Base-by-base conservation (phyloP, 2,113 vertebrate genomes). In the Dicaeum eximium region DNA sequence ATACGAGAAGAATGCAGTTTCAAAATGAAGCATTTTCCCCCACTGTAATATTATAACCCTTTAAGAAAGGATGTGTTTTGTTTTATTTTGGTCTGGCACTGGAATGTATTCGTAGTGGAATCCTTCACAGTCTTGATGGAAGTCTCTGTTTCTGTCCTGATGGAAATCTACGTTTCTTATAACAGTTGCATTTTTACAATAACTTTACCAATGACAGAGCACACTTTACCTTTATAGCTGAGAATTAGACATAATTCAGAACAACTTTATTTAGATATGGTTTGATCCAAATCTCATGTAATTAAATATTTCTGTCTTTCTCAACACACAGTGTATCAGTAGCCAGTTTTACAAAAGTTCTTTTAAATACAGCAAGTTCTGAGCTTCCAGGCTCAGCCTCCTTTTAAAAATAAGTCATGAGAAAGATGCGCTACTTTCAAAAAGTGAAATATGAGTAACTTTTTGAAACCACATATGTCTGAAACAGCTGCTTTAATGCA, bases 401-500 rank as follows among this genome's bases (percentile, higher is more conserved):
- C 37, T 40, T 91, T 89, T 71, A 71, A 69, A 87, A 57, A 48
- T 22, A 56, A 3, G 0, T 25, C n/a, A 77, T 47, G 62, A 61
- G 30, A 79, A 81, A 80, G 53, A 70, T 38, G 25, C 0, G 0
- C 9, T 73, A 40, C 37, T 83, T 74, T 80, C 73, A 70, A 80
- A 47, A 92, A 90, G 30, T 72, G 50, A 92, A 93, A 87, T 53
- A 35, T 6, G 1, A 90, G 51, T 80, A 16, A 83, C 44, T 86
- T 90, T 89, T 78, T 80, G 58, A 95, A 94, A 80, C 57, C 81
- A 67, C 71, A 28, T 79, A n/a, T 66, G 58, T 90, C 71, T 92
- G 62, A 92, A 85, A 83, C 87, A 96, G 30, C 90, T 96, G 93
- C 27, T 15, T 92, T 83, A 93, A 74, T 4, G 19, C 64, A 71